A percentile compares a stretch with the other conserved stretches of the same genome.
These are phyloP conservation scores for Agelas oroides DNA, from an alignment of 37 sponge, comb jelly and placozoan genomes.

Conservation along the genomic window DNA sequence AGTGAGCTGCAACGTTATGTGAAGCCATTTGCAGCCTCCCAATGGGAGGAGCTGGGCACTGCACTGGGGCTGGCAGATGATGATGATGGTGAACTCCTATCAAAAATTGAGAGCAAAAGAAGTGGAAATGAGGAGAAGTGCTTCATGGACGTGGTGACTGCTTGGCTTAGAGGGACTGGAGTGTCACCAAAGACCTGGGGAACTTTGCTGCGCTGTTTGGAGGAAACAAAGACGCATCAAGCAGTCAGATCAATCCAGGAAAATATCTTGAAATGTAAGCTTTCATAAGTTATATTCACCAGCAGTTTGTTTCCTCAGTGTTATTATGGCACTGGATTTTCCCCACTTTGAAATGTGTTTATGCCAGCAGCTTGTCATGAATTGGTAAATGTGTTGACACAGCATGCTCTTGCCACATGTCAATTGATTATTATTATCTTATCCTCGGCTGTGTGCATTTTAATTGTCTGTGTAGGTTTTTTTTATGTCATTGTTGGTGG, in stretches of 20 bases:
- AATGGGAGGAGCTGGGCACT: constrained; percentile 15
- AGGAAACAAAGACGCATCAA: not conserved
- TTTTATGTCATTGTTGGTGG: too few relatives aligned
- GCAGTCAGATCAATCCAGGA: constrained; percentile 1
- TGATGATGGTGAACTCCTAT: not conserved
- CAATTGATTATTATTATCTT: too few relatives aligned
- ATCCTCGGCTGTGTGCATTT: too few relatives aligned
- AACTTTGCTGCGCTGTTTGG: constrained; percentile 12
- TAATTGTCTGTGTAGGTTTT: too few relatives aligned
- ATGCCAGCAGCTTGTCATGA: too few relatives aligned
- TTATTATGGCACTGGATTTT: too few relatives aligned
- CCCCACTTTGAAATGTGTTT: too few relatives aligned
- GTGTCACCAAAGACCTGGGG: not conserved
- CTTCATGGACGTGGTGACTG: constrained; percentile 1
- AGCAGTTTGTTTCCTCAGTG: too few relatives aligned
- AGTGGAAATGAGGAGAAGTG: not conserved
- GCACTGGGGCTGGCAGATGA: constrained; percentile 10
- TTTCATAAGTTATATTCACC: too few relatives aligned
- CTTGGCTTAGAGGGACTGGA: not conserved
- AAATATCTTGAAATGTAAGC: not conserved
- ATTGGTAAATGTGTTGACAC: too few relatives aligned
- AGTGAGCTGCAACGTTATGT: constrained; percentile 20
- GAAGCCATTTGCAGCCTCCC: not conserved
- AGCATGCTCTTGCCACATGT: too few relatives aligned
- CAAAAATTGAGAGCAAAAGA: not conserved